phyloP scores from a whole-genome alignment of 2,888 invertebrate species.

The Eubasilissa splendida region DNA sequence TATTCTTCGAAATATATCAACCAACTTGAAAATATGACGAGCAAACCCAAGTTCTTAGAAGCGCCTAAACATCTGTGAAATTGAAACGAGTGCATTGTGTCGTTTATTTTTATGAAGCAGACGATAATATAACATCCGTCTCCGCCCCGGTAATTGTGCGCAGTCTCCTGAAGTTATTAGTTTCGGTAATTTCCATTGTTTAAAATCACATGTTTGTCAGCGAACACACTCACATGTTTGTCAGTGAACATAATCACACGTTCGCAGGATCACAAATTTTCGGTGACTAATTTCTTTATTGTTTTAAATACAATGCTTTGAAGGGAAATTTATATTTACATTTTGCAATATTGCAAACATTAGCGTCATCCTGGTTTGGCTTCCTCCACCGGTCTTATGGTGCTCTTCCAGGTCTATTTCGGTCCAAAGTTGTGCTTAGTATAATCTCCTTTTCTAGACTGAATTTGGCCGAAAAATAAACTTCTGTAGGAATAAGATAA shows the following conservation, averaged over 20 bases:
- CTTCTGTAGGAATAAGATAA: too few species aligned
- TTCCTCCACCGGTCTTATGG: too few species aligned
- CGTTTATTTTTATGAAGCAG: slow-evolving; percentile 14
- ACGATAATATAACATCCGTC: slow-evolving; percentile 30
- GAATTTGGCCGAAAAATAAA: too few species aligned
- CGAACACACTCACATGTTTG: neutral
- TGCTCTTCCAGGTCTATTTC: too few species aligned
- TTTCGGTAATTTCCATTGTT: slow-evolving; percentile 29
- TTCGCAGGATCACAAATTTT: slow-evolving; percentile 7
- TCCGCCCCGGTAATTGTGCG: slow-evolving; percentile 15
- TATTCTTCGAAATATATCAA: too few species aligned
- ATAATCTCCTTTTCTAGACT: too few species aligned
- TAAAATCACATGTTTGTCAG: slow-evolving; percentile 29
- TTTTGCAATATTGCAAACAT: neutral
- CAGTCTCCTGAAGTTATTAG: slow-evolving; percentile 6
- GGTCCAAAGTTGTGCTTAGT: too few species aligned
- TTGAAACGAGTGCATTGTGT: slow-evolving; percentile 6
- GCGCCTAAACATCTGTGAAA: slow-evolving; percentile 4
- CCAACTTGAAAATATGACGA: too few species aligned
- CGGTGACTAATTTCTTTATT: slow-evolving; percentile 22
- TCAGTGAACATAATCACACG: neutral
- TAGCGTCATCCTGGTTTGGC: too few species aligned
- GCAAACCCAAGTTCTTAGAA: neutral
- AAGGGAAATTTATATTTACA: neutral
- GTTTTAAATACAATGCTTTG: neutral